These are phyloP conservation scores for Brachyptera putata DNA, from an alignment of 2,888 invertebrate species.

Conservation along the genomic window DNA sequence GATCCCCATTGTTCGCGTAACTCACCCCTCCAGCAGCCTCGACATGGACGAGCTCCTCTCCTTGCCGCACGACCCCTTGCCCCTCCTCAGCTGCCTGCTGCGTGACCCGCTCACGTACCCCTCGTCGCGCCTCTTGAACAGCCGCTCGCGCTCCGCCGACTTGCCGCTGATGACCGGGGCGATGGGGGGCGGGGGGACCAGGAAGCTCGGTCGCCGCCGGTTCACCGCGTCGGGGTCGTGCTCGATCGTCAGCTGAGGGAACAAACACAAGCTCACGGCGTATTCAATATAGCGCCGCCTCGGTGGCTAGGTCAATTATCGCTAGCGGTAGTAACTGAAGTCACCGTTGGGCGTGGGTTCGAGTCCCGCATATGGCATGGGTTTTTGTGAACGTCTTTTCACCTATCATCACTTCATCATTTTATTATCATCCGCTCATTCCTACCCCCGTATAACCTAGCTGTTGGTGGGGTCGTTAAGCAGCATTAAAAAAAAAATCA, in stretches of 20 bases:
- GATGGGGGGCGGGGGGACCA: slow-evolving; percentile 39
- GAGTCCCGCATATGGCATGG: too few relatives aligned
- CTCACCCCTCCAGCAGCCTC: slow-evolving; percentile 69
- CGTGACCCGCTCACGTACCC: slow-evolving; percentile 59
- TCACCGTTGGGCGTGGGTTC: too few relatives aligned
- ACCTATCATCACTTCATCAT: too few relatives aligned
- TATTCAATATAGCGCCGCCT: too few relatives aligned
- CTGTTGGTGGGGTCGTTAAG: too few relatives aligned
- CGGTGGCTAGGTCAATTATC: too few relatives aligned
- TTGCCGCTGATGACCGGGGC: slow-evolving; percentile 33
- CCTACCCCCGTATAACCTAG: too few relatives aligned
- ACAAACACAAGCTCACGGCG: background rate
- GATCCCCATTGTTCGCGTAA: slow-evolving; percentile 32
- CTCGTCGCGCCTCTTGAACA: slow-evolving; percentile 45
- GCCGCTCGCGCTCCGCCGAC: slow-evolving; percentile 32
- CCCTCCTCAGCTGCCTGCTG: slow-evolving; percentile 55
- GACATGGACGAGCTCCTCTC: slow-evolving; percentile 85
- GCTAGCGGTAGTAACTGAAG: too few relatives aligned
- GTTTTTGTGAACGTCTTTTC: too few relatives aligned
- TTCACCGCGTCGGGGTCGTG: slow-evolving; percentile 76
- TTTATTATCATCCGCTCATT: too few relatives aligned
- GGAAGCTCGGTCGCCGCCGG: slow-evolving; percentile 47
- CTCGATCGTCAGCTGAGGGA: slow-evolving; percentile 74
- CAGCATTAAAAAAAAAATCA: too few relatives aligned
- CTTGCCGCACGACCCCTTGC: slow-evolving; percentile 48